A percentile compares a stretch with the other conserved stretches of the same genome.
Evolutionary conservation across 2,113 vertebrate species (phyloP).

Genomic region (Astur gentilis): DNA sequence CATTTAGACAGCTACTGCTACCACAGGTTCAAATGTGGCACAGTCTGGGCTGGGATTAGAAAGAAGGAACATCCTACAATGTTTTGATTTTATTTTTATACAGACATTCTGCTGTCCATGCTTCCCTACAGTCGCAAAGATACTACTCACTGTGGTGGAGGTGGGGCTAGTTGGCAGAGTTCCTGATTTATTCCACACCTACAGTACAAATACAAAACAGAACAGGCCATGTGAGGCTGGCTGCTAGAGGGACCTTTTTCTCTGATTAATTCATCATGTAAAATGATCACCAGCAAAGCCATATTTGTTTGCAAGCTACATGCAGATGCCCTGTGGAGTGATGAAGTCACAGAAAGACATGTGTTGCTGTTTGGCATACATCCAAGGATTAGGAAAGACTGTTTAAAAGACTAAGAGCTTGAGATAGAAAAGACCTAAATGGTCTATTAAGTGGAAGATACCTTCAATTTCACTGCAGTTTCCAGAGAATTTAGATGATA

Average conservation of each 20-base stretch:
- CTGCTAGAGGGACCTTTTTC: conserved; percentile 42
- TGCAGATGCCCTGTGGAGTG: conserved; percentile 38
- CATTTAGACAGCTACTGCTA: not conserved
- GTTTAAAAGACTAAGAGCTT: conserved; percentile 12
- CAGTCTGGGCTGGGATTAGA: not conserved
- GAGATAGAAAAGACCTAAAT: not conserved
- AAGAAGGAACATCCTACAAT: conserved; percentile 11
- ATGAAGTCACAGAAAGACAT: conserved; percentile 49
- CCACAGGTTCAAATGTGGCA: not conserved
- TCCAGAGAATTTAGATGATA: not conserved
- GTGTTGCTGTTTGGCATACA: not conserved
- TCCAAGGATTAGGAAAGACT: conserved; percentile 19
- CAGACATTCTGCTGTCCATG: conserved; percentile 51
- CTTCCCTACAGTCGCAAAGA: conserved; percentile 33
- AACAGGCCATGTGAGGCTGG: conserved; percentile 51
- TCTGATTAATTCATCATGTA: conserved; percentile 45
- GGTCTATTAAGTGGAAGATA: not conserved
- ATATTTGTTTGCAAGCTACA: conserved; percentile 57
- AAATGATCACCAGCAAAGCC: conserved; percentile 59
- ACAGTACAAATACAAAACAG: conserved; percentile 66
- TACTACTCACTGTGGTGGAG: conserved; percentile 72
- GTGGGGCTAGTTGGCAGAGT: conserved; percentile 74
- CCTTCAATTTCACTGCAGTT: not conserved
- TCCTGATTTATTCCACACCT: conserved; percentile 77
- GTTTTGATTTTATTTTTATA: conserved; percentile 21